phyloP scores from a whole-genome alignment of 2,888 invertebrate genomes.

The Drosophila neotestacea region DNA sequence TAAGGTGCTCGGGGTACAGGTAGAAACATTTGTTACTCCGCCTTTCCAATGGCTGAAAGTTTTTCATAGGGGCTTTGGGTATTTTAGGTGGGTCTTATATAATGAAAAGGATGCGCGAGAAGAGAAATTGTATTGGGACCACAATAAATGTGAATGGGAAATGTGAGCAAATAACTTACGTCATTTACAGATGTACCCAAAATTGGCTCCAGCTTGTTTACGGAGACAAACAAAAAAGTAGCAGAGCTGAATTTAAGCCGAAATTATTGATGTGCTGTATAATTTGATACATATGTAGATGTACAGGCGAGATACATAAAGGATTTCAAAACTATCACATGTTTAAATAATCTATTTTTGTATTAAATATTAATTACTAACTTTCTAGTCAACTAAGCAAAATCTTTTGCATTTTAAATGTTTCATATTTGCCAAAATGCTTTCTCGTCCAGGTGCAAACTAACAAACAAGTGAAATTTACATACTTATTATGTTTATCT shows the following conservation, averaged over 20 bases:
- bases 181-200: slow-evolving; percentile 30
- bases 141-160: slow-evolving; percentile 46
- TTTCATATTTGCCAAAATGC: too few relatives aligned
- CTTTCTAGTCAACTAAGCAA: too few relatives aligned
- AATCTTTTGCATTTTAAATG: too few relatives aligned
- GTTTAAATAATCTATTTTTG: too few relatives aligned
- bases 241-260: background rate
- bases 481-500: background rate
- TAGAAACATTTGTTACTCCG: slow-evolving; percentile 39
- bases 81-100: background rate
- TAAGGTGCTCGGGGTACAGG: slow-evolving; percentile 45
- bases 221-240: background rate
- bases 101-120: slow-evolving; percentile 21
- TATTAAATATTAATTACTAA: too few relatives aligned
- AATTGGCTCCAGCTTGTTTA: slow-evolving; percentile 12
- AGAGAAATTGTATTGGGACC: slow-evolving; percentile 31
- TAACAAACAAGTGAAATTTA: too few relatives aligned
- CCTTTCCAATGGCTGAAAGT: slow-evolving; percentile 36
- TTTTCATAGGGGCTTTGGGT: slow-evolving; percentile 9
- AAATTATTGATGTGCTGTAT: too few relatives aligned
- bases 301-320: too few relatives aligned
- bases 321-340: too few relatives aligned
- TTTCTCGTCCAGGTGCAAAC: too few relatives aligned
- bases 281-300: too few relatives aligned
- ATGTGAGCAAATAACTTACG: slow-evolving; percentile 49